Conservation (phyloP, 2,113 vertebrate genomes). For the human (Homo sapiens) region GRCh38 chr1:25378001-25378500, state of each 20-base stretch:
- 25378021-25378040: not conserved
- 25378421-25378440: not conserved
- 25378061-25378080: not conserved
- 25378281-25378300: not conserved
- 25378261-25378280: not conserved
- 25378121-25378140: not conserved
- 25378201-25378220: too few relatives aligned
- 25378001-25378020: not conserved
- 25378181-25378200: not conserved
- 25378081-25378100: not conserved
- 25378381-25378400: not conserved
- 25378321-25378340: not conserved
- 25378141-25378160: not conserved
- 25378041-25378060: not conserved
- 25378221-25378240: not conserved
- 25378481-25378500: not conserved
- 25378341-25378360: not conserved
- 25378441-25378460: not conserved
- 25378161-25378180: not conserved
- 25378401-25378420: not conserved
- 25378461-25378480: not conserved
- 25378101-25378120: not conserved
- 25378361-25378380: not conserved
- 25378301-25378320: not conserved
- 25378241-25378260: not conserved